Conservation (phyloP, 2,797 vertebrate species). For the Sebastes steindachneri region DNA sequence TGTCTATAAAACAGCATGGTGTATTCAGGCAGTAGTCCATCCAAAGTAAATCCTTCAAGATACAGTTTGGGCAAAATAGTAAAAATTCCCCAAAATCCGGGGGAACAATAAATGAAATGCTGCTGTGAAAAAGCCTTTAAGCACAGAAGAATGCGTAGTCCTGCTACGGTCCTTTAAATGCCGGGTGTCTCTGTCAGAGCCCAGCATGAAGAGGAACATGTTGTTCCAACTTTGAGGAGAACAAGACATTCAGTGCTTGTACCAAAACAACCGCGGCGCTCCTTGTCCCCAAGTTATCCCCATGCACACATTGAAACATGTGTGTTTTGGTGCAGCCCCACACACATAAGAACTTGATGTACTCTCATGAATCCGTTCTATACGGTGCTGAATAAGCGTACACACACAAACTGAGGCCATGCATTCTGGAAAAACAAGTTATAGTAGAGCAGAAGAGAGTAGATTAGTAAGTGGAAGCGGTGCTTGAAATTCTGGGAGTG, state of each 20-base stretch:
- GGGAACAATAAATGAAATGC: slow-evolving; percentile 8
- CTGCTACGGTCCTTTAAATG: slow-evolving; percentile 21
- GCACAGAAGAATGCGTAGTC: slow-evolving; percentile 4
- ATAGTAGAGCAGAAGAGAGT: slow-evolving; percentile 25
- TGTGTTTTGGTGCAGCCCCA: slow-evolving; percentile 6
- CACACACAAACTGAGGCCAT: slow-evolving; percentile 42
- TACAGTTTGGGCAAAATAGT: slow-evolving; percentile 15
- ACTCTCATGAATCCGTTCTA: slow-evolving; percentile 7
- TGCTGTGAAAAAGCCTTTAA: slow-evolving; percentile 34
- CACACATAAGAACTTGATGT: slow-evolving; percentile 13
- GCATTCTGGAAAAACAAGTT: slow-evolving; percentile 49
- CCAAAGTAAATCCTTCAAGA: slow-evolving; percentile 28
- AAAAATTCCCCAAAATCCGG: slow-evolving; percentile 4
- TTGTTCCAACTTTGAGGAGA: slow-evolving; percentile 33
- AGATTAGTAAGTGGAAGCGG: slow-evolving; percentile 20
- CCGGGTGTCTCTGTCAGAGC: slow-evolving; percentile 14
- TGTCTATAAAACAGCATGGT: not conserved
- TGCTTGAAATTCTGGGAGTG: slow-evolving; percentile 41
- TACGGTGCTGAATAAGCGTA: slow-evolving; percentile 2
- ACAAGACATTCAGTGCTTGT: slow-evolving; percentile 27
- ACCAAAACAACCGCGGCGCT: not conserved
- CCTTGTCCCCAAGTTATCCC: slow-evolving; percentile 4
- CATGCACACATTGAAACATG: not conserved
- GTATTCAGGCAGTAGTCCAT: slow-evolving; percentile 1
- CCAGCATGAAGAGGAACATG: slow-evolving; percentile 21